Evolutionary conservation across 2,113 vertebrate genomes (phyloP), one percentile per base, ranked within the genome.

Genomic region (Aspiorhynchus laticeps): DNA sequence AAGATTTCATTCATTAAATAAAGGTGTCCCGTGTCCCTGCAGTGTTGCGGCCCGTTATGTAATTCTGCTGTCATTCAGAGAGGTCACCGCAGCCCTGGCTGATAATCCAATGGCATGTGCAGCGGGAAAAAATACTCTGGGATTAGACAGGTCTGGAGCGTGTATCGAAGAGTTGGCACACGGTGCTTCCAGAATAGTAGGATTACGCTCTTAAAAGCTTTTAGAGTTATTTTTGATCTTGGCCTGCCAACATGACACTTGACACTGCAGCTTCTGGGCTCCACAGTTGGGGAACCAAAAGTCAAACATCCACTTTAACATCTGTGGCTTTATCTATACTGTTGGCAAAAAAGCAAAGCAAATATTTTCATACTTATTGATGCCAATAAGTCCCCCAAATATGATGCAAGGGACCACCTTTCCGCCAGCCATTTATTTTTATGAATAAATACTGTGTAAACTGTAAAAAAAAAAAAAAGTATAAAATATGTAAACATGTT

Each of bases 141-240:
- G 80, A 73, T 77, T 87, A 65, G 6, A 48, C 81, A 63, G 89
- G 61, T 71, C 74, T 11, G 83, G 91, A 88, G 88, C 88, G 88
- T 38, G 19, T 14, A 26, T 89, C 80, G 56, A 61, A 61, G 21
- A 80, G 88, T 43, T 71, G 61, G 65, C 85, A 83, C 80, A 87
- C 79, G 33, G 83, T 81, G 74, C 75, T 31, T 86, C 43, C 59
- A 86, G 83, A 87, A 86, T 78, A 88, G 83, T 87, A 53, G 83
- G 89, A 83, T 90, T 86, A 87, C 4, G 7, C 86, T 80, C 71
- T 88, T 88, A 86, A 85, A 80, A 87, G 81, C 83, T 80, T 86
- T 83, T 67, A 21, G 78, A 51, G 79, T 73, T 89, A 82, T 89
- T 86, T 84, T 77, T 83, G 84, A 59, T 7, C 14, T 69, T 85